phyloP scores from a whole-genome alignment of 1,140 invertebrate species.

The Zaprionus nigranus region DNA sequence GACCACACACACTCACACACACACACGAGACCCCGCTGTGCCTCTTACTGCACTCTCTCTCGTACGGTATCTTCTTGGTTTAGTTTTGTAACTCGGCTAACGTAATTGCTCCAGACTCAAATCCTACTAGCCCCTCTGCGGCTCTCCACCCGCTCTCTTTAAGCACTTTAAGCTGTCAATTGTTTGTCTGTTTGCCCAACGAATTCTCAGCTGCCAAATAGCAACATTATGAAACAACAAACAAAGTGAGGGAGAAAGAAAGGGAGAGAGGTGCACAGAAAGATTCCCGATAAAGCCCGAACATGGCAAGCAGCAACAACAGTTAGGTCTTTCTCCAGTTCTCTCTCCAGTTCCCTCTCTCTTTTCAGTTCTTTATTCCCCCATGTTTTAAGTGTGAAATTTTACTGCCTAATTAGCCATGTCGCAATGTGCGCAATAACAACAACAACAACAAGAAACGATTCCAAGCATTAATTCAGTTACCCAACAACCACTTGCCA shows the following conservation, averaged over 20 bases:
- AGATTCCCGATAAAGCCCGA: slow-evolving; percentile 17
- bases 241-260: background rate
- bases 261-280: background rate
- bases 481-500: slow-evolving; percentile 29
- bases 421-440: background rate
- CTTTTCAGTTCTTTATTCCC: background rate
- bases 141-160: background rate
- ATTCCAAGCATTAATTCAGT: slow-evolving; percentile 24
- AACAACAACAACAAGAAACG: background rate
- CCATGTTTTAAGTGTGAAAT: slow-evolving; percentile 2
- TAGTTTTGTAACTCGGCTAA: slow-evolving; percentile 52
- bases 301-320: slow-evolving; percentile 2
- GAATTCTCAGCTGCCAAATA: slow-evolving; percentile 27
- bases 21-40: background rate
- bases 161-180: slow-evolving; percentile 26
- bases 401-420: slow-evolving; percentile 15
- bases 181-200: slow-evolving; percentile 32
- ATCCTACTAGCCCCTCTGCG: slow-evolving; percentile 2
- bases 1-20: slow-evolving; percentile 10
- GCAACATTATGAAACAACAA: slow-evolving; percentile 28
- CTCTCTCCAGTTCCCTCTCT: background rate
- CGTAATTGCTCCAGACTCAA: slow-evolving; percentile 28
- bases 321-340: background rate
- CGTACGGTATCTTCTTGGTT: slow-evolving; percentile 58
- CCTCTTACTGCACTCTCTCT: slow-evolving; percentile 22